Conservation (phyloP, 2,888 invertebrate genomes). For the Busseola fusca region DNA sequence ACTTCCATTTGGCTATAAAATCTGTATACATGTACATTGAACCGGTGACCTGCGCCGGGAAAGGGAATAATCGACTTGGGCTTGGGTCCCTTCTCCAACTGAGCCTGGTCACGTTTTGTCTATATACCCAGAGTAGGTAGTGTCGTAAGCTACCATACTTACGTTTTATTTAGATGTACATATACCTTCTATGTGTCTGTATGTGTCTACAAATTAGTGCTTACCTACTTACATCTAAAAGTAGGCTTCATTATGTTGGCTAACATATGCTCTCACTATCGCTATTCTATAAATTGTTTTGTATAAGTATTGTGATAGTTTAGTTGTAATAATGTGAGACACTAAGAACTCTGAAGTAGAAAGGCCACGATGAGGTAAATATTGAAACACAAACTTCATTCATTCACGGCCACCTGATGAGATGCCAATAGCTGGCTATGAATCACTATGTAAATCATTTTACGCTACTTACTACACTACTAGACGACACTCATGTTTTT, state of each 20-base stretch:
- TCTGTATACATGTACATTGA: conserved; percentile 45
- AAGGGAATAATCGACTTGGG: conserved; percentile 58
- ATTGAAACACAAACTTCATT: conserved; percentile 66
- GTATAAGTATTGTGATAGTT: conserved; percentile 4
- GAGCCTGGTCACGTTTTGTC: conserved; percentile 54
- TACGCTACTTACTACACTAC: conserved; percentile 70
- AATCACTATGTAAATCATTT: conserved; percentile 75
- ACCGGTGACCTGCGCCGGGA: conserved; percentile 56
- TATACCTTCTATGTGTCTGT: too few species aligned
- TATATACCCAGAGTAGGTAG: conserved; percentile 11
- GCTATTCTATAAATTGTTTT: conserved; percentile 14
- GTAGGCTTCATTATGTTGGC: conserved; percentile 19
- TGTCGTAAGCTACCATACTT: neutral
- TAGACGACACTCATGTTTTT: conserved; percentile 58
- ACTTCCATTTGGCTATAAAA: conserved; percentile 43
- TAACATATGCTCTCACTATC: conserved; percentile 25
- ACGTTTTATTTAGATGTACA: neutral
- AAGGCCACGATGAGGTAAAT: conserved; percentile 75
- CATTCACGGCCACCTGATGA: conserved; percentile 71
- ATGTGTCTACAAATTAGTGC: neutral
- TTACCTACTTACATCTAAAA: conserved; percentile 1
- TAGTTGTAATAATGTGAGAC: neutral
- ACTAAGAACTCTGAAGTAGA: conserved; percentile 28
- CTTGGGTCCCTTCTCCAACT: conserved; percentile 52
- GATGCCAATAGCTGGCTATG: conserved; percentile 61